Base-by-base conservation (phyloP, 2,113 vertebrate species). In the Pycnonotus jocosus region DNA sequence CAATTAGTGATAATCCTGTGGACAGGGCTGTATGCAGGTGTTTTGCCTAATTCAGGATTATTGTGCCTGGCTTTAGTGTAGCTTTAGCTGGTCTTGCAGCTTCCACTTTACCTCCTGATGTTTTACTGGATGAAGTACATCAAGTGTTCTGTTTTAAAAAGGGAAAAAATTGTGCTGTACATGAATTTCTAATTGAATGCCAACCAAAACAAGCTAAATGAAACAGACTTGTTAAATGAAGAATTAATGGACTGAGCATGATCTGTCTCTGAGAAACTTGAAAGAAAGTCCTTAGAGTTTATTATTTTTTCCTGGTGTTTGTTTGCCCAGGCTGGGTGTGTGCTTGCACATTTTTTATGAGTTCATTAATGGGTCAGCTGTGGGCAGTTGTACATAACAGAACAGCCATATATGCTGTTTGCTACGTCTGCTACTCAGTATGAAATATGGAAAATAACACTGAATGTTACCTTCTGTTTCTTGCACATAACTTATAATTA, bases 391-490 rank as follows among this genome's bases (percentile, higher is more conserved):
- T 81, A n/a, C 40, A 20, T 45, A 69, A 53, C 74, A 88, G 71
- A 94, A 50, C 82, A 76, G 53, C 84, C 51, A 30, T 81, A 57
- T 68, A 84, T 1, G 51, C 31, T 48, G 8, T 84, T 87, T 89
- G 44, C 48, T 93, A 35, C 20, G 48, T 89, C 70, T 90, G 84
- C 71, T 8, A 15, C 40, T 57, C 83, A 79, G 81, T 81, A 45
- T 57, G 84, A 96, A 79, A 42, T 56, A 60, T 70, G 60, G 84
- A 93, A 95, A 95, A 92, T 86, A 94, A 84, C 77, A 90, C 13
- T 85, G 91, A 97, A 97, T 91, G 91, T 95, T 96, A 94, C 94
- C 95, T 95, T 95, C 91, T 95, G 94, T 91, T 93, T 95, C 93
- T 74, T 57, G 84, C 86, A 76, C 40, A 64, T 76, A 97, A 79